Base-by-base conservation (phyloP, 2,888 invertebrate species). In the Leptinotarsa rubiginosa region DNA sequence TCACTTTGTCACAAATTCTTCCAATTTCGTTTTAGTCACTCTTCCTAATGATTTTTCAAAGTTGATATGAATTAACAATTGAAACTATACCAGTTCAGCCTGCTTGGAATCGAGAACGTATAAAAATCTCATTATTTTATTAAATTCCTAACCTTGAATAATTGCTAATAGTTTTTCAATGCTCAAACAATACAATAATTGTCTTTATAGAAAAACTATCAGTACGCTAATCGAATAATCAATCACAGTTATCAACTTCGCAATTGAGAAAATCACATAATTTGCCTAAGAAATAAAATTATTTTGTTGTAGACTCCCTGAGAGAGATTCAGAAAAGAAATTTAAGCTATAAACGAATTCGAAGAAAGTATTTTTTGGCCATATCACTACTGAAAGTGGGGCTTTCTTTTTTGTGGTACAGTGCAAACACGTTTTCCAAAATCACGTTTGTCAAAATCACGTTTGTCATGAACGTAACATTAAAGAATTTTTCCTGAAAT, bases 211-310 rank as follows among this genome's bases (percentile, higher is more conserved):
- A 65, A 67, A 73, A 73, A 73, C 59, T 64, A 70, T 70, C 67
- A 70, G 67, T 67, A 70, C 70, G 74, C 70, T 62, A 74, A 74
- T 70, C 70, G 52, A 74, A 70, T 62, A 74, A 74, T 70, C 67
- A 74, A 74, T 74, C 70, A 70, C 70, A 74, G 65, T 67, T 70
- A 66, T 59, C n/a, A 41, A 70, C 70, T 70, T 66, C 62, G 52
- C 70, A 70, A 74, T 67, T 31, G 25, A 59, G 67, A 52, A 74
- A 56, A 70, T 67, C 56, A 62, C 15, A 15, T 67, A 64, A 70
- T 70, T 47, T 67, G 64, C 67, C 67, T 67, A 50, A 56, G 62
- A 67, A 70, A 70, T 49, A 15, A 22, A 20, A 56, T 25, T 56
- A 22, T 56, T 56, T 56, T 22, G 56, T 56, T 13, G 56, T 56